Evolutionary conservation across 2,888 invertebrate species (phyloP), one percentile per base, ranked within the genome.

Genomic region (Eupithecia insigniata): DNA sequence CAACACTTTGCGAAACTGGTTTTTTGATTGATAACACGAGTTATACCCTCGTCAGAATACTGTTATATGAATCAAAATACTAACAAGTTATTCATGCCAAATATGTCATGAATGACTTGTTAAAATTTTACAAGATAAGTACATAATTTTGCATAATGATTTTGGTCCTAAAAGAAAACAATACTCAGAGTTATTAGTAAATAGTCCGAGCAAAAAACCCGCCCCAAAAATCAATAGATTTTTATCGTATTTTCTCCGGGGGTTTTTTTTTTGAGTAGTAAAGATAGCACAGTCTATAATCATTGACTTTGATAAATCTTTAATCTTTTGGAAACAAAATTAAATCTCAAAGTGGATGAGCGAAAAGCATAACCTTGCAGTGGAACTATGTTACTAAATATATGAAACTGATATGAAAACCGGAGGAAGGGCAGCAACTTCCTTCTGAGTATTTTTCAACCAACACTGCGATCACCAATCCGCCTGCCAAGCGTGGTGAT

Each of bases 51-150:
- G 61, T 51, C 46, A 28, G 58, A 70, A 65, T 73, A 68, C 73
- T 60, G 73, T 70, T 70, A 73, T 28, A 51, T 36, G 51, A 67
- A 64, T 73, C 60, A 61, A 66, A 68, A 62, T 55, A 55, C 55
- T 26, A 55, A 36, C 66, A 69, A 51, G 58, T 46, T 46, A 66
- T 69, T 60, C 32, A 65, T n/a, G 36, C 10, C 46, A n/a, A 39
- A 39, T 4, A 39, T 16, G 39, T 39, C 14, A 39, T 18, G 39
- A 39, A 39, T 39, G 39, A 65, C 67, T 32, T n/a, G 65, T 72
- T 68, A 55, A 10, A 62, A 12, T 34, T 62, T 61, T 61, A n/a
- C 30, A 18, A 36, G 34, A 12, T 10, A 28, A 14, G 28, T 28
- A 60, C 43, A 43, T 43, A 2, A 62, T 51, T n/a, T 51, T 22